Evolutionary conservation across 2,797 vertebrate genomes (phyloP), one percentile per base, ranked within the genome.

Genomic region (Pachyuromys duprasi): DNA sequence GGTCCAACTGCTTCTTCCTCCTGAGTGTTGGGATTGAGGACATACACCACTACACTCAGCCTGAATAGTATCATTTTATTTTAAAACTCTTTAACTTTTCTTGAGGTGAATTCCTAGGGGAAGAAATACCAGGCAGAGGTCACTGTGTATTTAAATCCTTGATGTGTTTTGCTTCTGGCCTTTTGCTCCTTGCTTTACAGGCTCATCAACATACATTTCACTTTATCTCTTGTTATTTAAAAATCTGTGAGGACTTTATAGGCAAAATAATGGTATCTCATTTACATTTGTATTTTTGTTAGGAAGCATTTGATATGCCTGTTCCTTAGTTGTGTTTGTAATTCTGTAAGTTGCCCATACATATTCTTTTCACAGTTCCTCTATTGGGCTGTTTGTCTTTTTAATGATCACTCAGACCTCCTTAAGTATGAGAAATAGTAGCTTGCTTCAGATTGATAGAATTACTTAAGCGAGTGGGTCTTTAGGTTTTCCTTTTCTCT

Each of bases 141-240:
- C 82, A 62, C 20, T 11, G 11, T 6, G 8, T 11, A 22, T n/a
- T 62, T 83, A 45, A 28, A n/a, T 70, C 13, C 20, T 90, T 24
- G 39, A 9, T 94, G 12, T 24, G 28, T 55, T 65, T 79, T 65
- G 53, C 86, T 62, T 72, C 36, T 24, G 31, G 82, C 20, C 8
- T 84, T 62, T 67, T 49, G 42, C 31, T 84, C 28, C 1, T 22
- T 33, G 11, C 42, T 83, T 65, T 22, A 22, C 81, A 83, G 39
- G 42, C 28, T 45, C 81, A 84, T 84, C 7, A n/a, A 33, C 42
- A 49, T 12, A 39, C 8, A 75, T 86, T 39, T 67, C 65, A 8
- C 26, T 42, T 69, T 95, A 33, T 74, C 72, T 81, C 76, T 39
- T 49, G 49, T 62, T 90, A 75, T 55, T 87, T 93, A 87, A 93